Conservation (phyloP, 1,140 invertebrate species). For the Himalopsyche phryganea region DNA sequence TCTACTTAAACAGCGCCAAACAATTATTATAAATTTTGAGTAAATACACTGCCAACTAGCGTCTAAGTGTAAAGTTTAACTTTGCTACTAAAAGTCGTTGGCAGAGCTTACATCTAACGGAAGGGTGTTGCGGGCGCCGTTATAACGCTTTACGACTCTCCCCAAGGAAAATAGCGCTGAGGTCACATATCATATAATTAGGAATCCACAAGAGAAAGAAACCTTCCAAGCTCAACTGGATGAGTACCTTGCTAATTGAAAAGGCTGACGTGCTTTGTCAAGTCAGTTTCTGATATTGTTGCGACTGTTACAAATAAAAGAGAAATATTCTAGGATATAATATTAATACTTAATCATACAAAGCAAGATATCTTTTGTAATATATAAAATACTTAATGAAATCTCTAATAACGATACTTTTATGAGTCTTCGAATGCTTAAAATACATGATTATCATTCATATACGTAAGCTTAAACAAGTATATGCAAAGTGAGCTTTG, state of each 20-base stretch:
- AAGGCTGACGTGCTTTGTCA: not conserved
- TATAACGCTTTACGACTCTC: not conserved
- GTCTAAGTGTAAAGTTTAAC: constrained; percentile 28
- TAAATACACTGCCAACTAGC: constrained; percentile 12
- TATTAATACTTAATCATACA: too few relatives aligned
- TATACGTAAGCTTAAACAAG: too few relatives aligned
- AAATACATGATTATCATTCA: too few relatives aligned
- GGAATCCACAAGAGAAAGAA: constrained; percentile 1
- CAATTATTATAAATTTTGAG: constrained; percentile 27
- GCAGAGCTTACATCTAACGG: not conserved
- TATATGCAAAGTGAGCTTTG: too few relatives aligned
- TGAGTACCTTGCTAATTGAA: constrained; percentile 4
- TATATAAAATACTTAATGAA: too few relatives aligned
- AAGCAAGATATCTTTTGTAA: too few relatives aligned
- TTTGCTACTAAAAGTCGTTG: constrained; percentile 16
- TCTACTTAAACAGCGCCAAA: constrained; percentile 12
- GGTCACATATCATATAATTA: constrained; percentile 27
- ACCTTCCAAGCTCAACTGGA: not conserved
- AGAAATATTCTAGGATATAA: too few relatives aligned
- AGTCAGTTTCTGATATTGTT: not conserved
- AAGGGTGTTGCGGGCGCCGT: not conserved
- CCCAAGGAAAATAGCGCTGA: not conserved
- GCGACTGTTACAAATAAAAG: too few relatives aligned
- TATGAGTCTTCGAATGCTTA: too few relatives aligned
- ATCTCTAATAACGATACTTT: too few relatives aligned